Evolutionary conservation across 2,888 invertebrate species (phyloP).

Genomic region (Barypeithes pellucidus): DNA sequence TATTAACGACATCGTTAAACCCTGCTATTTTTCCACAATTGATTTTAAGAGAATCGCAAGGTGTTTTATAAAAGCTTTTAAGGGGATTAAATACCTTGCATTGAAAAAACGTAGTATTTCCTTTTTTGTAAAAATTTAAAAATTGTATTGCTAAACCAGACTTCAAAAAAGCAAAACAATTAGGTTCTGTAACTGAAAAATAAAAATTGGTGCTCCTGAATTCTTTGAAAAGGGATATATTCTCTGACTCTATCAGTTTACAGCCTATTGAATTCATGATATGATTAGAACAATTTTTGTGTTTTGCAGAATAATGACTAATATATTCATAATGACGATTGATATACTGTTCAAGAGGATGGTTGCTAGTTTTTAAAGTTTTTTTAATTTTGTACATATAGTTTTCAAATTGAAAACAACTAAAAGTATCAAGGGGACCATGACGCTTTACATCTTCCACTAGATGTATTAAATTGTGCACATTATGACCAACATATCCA

Average conservation of each 20-base stretch:
- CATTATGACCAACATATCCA: constrained; percentile 26
- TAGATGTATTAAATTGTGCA: constrained; percentile 32
- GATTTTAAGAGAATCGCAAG: constrained; percentile 12
- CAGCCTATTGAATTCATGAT: not conserved
- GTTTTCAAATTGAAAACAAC: constrained; percentile 37
- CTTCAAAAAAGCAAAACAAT: not conserved
- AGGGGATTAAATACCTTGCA: constrained; percentile 4
- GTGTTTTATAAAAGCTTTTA: constrained; percentile 8
- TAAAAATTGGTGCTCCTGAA: not conserved
- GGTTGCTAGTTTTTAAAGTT: constrained; percentile 25
- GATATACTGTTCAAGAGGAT: constrained; percentile 24
- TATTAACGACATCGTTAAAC: not conserved
- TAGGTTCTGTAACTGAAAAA: not conserved
- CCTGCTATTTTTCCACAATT: not conserved
- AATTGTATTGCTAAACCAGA: not conserved
- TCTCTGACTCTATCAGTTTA: not conserved
- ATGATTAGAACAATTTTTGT: not conserved
- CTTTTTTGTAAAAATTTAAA: constrained; percentile 1
- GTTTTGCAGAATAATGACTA: not conserved
- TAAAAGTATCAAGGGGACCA: constrained; percentile 33
- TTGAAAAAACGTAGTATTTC: not conserved
- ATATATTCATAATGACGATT: constrained; percentile 32
- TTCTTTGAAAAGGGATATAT: not conserved
- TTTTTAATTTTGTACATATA: constrained; percentile 32
- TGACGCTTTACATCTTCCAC: constrained; percentile 12